Evolutionary conservation across 2,797 vertebrate genomes (phyloP), one percentile per base, ranked within the genome.

Genomic region (Chaunax sp.): DNA sequence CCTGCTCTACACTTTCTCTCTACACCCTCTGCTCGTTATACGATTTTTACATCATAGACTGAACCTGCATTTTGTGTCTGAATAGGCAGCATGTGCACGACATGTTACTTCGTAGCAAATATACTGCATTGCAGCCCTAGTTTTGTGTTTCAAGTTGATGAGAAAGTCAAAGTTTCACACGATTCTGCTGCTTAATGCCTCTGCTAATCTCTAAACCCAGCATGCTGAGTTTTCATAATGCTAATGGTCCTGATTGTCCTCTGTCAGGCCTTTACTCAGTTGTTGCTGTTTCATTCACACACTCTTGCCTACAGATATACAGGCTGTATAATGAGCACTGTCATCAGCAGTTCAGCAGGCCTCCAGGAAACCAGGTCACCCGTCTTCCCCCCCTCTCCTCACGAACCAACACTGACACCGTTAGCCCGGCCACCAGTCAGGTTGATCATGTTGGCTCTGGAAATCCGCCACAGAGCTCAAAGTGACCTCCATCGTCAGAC

Each of bases 401-500:
- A 23, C 67, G 23, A 61, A 38, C 56, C 46, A 30, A 13, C 59
- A 14, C n/a, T 56, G 41, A 47, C 64, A 61, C 61, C 35, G 55
- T 23, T 23, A 30, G 57, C 46, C 60, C 64, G 55, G 62, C 80
- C 63, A 65, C 65, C 53, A 61, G 71, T 69, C 72, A 66, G 22
- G 44, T 54, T 26, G 40, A 66, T 78, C 54, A 64, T 56, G 46
- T 33, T 41, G 40, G 38, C 19, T 69, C 70, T 90, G 79, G 69
- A 85, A 43, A 64, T 71, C 23, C 45, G 80, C 87, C 80, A 76
- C 37, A 5, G 19, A 66, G 68, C 80, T 83, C 79, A 88, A 82
- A 86, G 86, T 90, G 75, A 90, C 90, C 86, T 88, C 82, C 79
- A 57, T 64, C 52, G 46, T 60, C 78, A 78, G 57, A 73, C 74